These are phyloP conservation scores for Tetragnatha versicolor DNA, from an alignment of 1,140 invertebrate species.

Conservation along the genomic window DNA sequence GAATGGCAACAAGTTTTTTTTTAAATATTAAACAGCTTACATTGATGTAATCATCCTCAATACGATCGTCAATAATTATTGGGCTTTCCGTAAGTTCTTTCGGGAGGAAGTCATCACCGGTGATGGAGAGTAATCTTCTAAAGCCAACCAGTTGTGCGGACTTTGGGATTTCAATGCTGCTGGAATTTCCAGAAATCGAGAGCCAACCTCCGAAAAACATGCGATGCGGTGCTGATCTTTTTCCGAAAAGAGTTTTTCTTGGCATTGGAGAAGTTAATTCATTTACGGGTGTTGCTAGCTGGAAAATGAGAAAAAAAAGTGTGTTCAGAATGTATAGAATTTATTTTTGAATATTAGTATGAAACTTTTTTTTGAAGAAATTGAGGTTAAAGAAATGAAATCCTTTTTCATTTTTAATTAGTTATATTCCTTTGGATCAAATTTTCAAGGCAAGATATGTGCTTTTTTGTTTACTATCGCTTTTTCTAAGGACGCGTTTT, in stretches of 20 bases:
- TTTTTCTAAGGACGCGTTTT: too few species aligned
- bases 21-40: neutral
- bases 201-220: conserved; percentile 26
- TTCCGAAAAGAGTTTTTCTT: neutral
- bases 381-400: too few species aligned
- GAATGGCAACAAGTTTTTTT: neutral
- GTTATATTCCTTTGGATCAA: too few species aligned
- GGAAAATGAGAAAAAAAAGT: too few species aligned
- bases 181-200: neutral
- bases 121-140: neutral
- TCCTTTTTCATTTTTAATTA: too few species aligned
- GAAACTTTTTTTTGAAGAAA: too few species aligned
- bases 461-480: too few species aligned
- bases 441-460: too few species aligned
- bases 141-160: neutral
- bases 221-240: neutral
- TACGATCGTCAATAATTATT: neutral
- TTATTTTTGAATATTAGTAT: too few species aligned
- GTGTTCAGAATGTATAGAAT: too few species aligned
- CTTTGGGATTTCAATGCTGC: neutral
- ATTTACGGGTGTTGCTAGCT: too few species aligned
- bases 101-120: neutral
- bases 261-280: too few species aligned
- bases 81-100: neutral
- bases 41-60: conserved; percentile 22